Conservation (phyloP, 2,888 invertebrate species). For the Tetramorium bicarinatum region DNA sequence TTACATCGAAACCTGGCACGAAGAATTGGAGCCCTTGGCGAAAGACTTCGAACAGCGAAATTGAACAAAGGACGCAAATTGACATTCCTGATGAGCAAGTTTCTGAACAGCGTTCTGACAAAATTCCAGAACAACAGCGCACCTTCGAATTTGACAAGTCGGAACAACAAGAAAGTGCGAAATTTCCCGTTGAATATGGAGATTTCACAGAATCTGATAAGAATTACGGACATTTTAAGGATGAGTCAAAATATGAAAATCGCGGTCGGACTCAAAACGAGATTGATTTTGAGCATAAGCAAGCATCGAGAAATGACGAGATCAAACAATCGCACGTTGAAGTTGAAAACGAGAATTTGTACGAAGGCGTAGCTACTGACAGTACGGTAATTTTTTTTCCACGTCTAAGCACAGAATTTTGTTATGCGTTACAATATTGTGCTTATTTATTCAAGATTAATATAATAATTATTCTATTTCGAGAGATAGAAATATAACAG, state of each 20-base stretch:
- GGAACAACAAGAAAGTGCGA: constrained; percentile 46
- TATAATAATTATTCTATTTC: too few relatives aligned
- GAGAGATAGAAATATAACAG: background rate
- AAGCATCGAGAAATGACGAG: constrained; percentile 9
- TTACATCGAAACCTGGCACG: constrained; percentile 34
- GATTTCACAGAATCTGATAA: background rate
- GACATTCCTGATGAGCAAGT: background rate
- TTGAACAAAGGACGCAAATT: constrained; percentile 71
- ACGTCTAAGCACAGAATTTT: background rate
- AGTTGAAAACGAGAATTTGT: constrained; percentile 67
- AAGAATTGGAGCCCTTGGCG: constrained; percentile 70
- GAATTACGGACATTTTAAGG: background rate
- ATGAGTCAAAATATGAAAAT: constrained; percentile 28
- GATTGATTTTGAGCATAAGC: constrained; percentile 39
- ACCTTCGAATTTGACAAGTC: constrained; percentile 41
- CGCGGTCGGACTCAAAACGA: constrained; percentile 14
- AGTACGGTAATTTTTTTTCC: constrained; percentile 72
- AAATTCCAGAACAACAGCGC: constrained; percentile 29
- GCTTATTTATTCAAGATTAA: background rate
- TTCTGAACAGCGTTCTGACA: constrained; percentile 1
- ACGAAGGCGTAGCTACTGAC: constrained; percentile 79
- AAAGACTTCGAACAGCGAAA: constrained; percentile 60
- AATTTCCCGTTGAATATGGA: background rate
- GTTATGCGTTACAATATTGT: background rate
- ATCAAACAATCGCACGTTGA: background rate